phyloP scores from a whole-genome alignment of 2,888 invertebrate genomes.

The Drosophila meridiana region DNA sequence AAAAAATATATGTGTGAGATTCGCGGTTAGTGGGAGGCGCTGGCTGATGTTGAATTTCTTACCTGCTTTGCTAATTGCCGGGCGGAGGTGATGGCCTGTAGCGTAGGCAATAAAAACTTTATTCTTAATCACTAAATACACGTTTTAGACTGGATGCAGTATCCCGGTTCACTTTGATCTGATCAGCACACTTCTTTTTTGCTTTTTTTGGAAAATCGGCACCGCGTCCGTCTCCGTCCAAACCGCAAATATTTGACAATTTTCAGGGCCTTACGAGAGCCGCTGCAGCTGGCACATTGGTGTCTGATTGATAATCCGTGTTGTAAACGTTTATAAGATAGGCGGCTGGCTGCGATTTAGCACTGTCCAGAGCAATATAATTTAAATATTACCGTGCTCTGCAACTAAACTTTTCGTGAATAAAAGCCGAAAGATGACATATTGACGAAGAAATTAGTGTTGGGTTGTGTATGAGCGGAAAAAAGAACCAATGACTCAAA shows the following conservation, averaged over 20 bases:
- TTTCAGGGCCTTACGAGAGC: constrained; percentile 42
- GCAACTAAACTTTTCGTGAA: constrained; percentile 70
- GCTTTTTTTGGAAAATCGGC: constrained; percentile 44
- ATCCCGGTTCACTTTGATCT: constrained; percentile 28
- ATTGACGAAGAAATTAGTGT: constrained; percentile 68
- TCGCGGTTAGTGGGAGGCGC: constrained; percentile 29
- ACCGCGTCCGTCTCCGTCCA: constrained; percentile 54
- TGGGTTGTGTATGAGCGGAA: constrained; percentile 37
- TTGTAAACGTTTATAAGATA: constrained; percentile 26
- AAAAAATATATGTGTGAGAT: constrained; percentile 11
- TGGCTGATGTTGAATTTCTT: constrained; percentile 38
- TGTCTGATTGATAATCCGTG: constrained; percentile 19
- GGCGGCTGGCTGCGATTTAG: constrained; percentile 32
- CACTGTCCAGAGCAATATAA: constrained; percentile 43
- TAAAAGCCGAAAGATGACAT: constrained; percentile 79
- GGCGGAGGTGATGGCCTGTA: constrained; percentile 36
- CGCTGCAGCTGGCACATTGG: constrained; percentile 21
- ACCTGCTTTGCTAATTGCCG: constrained; percentile 53
- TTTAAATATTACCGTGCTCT: constrained; percentile 51
- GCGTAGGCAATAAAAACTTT: constrained; percentile 53
- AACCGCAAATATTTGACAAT: constrained; percentile 51
- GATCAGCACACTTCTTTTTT: constrained; percentile 20
- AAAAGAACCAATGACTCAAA: constrained; percentile 23
- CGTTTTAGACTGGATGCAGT: constrained; percentile 24
- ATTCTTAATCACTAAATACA: constrained; percentile 64